Conservation (phyloP, 2,797 vertebrate genomes). For the Neomorphus geoffroyi region DNA sequence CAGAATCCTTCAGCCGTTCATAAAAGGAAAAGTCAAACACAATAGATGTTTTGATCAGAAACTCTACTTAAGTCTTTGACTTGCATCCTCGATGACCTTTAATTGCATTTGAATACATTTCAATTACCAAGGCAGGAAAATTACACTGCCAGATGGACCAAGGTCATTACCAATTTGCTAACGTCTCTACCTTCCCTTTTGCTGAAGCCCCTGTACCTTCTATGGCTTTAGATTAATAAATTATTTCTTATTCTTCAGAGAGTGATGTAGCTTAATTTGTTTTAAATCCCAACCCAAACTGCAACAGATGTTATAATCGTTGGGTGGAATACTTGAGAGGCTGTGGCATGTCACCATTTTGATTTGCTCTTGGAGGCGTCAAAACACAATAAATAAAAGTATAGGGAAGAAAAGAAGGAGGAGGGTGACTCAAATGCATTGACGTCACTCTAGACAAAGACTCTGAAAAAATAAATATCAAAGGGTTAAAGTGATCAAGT, state of each 20-base stretch:
- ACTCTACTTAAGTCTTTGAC: background rate
- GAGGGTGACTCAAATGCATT: background rate
- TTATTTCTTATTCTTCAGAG: background rate
- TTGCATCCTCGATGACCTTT: slow-evolving; percentile 22
- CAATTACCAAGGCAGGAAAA: slow-evolving; percentile 22
- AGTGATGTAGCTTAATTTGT: background rate
- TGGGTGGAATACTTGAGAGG: background rate
- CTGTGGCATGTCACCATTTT: background rate
- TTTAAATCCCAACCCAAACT: background rate
- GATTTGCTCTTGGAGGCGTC: background rate
- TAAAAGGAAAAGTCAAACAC: background rate
- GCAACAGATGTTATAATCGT: background rate
- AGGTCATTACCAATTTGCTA: slow-evolving; percentile 25
- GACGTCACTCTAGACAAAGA: background rate
- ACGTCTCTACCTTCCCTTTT: background rate
- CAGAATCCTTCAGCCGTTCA: background rate
- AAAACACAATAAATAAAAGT: background rate
- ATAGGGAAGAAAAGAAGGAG: background rate
- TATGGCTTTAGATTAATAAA: background rate
- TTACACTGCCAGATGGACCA: slow-evolving; percentile 6
- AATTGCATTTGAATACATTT: slow-evolving; percentile 43
- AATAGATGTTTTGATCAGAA: slow-evolving; percentile 28
- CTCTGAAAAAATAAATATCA: background rate
- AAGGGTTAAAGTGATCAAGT: background rate
- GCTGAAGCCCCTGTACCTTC: background rate